A percentile compares a stretch with the other conserved stretches of the same genome.
phyloP scores from a whole-genome alignment of 2,797 vertebrate genomes.

The Oreonectes daqikongensis region DNA sequence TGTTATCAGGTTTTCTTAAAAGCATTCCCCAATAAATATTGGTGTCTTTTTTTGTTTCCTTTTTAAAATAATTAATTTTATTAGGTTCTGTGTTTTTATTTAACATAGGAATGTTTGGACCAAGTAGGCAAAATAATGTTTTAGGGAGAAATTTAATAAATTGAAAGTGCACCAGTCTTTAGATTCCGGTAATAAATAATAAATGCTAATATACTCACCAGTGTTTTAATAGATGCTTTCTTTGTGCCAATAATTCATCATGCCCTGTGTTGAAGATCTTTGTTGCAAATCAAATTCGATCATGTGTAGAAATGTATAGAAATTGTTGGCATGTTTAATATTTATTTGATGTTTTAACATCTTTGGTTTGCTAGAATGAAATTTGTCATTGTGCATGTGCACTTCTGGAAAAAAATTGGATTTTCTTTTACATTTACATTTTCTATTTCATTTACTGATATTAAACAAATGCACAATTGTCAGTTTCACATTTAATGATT shows the following conservation, averaged over 20 bases:
- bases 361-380: constrained; percentile 74
- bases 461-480: neutral
- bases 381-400: constrained; percentile 63
- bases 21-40: constrained; percentile 21
- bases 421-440: constrained; percentile 9
- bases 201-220: constrained; percentile 1
- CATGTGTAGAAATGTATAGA: constrained; percentile 37
- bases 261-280: too few relatives aligned
- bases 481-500: neutral
- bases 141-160: neutral
- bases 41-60: neutral
- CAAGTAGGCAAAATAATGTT: constrained; percentile 6
- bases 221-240: neutral
- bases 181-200: constrained; percentile 18
- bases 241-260: constrained; percentile 16
- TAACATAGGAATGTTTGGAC: constrained; percentile 27
- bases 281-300: neutral
- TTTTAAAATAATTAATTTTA: neutral
- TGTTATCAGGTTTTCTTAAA: constrained; percentile 17
- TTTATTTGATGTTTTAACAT: constrained; percentile 70
- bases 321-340: constrained; percentile 48
- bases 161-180: constrained; percentile 41
- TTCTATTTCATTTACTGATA: constrained; percentile 43
- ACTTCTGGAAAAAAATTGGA: constrained; percentile 3
- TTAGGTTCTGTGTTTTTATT: neutral